Evolutionary conservation across 2,888 invertebrate species (phyloP), one percentile per base, ranked within the genome.

Genomic region (Ectropis crepuscularia): DNA sequence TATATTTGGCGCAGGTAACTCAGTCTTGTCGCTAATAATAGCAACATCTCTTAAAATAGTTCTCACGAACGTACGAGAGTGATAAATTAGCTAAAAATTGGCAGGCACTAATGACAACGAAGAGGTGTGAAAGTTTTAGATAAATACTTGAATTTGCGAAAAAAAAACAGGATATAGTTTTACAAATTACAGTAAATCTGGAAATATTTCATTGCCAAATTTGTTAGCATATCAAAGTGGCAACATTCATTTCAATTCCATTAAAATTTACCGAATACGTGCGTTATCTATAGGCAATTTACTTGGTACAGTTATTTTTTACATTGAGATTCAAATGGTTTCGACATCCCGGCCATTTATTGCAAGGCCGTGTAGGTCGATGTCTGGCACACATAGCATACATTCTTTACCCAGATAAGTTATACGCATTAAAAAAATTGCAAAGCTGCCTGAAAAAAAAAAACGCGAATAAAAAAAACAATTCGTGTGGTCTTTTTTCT

Each of bases 381-480:
- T 53, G 70, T 70, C 71, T 67, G 61, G 70, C 75, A 78, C 63
- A 77, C 72, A 81, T 79, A 75, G 38, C 70, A 55, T 62, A 49
- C 68, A 72, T 78, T 78, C 69, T 61, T 50, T 67, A 74, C 75
- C 66, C 73, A 69, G 69, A 57, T 71, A 73, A 77, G 73, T 71
- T 69, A 71, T 75, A 49, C 53, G 66, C 67, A 73, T 78, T 81
- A 79, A 78, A 78, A 80, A 78, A 87, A 82, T 85, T 79, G 86
- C 82, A 82, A 87, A 80, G 83, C 86, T 75, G 71, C 79, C 78
- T 70, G 74, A 76, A n/a, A n/a, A n/a, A n/a, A n/a, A n/a, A n/a
- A n/a, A n/a, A n/a, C n/a, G n/a, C n/a, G n/a, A n/a, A n/a, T n/a
- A n/a, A n/a, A n/a, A n/a, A n/a, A n/a, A n/a, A n/a, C n/a, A n/a